Conservation (phyloP, 2,113 vertebrate species). For the Mastomys coucha region DNA sequence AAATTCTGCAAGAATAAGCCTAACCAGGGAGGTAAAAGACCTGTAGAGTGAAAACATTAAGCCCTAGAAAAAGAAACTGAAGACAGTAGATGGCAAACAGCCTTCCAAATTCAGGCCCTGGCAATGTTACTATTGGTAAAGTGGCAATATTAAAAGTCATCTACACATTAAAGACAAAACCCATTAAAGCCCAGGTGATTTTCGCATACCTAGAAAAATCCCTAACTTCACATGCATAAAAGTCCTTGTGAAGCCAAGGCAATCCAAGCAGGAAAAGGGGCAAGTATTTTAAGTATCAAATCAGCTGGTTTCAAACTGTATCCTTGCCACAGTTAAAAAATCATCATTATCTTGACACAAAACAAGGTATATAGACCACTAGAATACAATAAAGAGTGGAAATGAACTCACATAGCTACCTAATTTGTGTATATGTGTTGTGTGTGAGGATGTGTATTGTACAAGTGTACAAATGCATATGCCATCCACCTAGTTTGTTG, state of each 20-base stretch:
- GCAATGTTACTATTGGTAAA: background rate
- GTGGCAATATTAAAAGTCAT: background rate
- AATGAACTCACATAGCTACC: background rate
- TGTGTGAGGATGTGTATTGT: background rate
- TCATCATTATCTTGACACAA: background rate
- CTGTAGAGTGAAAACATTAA: background rate
- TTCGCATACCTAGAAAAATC: background rate
- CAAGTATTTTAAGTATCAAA: background rate
- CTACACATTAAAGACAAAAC: background rate
- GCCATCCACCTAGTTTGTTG: background rate
- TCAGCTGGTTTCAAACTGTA: background rate
- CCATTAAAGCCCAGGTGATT: background rate
- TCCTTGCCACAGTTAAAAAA: background rate
- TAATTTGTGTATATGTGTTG: background rate
- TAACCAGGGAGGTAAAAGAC: background rate
- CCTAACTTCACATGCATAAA: background rate
- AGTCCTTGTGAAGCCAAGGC: background rate
- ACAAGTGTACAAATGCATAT: background rate
- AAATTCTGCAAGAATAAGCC: too few species aligned
- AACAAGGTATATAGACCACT: background rate
- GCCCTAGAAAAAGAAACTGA: background rate
- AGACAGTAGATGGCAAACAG: background rate
- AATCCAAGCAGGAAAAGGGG: background rate
- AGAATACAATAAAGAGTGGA: background rate
- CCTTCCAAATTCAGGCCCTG: background rate